Base-by-base conservation (phyloP, 2,797 vertebrate genomes). In the Hephaestus fuliginosus region DNA sequence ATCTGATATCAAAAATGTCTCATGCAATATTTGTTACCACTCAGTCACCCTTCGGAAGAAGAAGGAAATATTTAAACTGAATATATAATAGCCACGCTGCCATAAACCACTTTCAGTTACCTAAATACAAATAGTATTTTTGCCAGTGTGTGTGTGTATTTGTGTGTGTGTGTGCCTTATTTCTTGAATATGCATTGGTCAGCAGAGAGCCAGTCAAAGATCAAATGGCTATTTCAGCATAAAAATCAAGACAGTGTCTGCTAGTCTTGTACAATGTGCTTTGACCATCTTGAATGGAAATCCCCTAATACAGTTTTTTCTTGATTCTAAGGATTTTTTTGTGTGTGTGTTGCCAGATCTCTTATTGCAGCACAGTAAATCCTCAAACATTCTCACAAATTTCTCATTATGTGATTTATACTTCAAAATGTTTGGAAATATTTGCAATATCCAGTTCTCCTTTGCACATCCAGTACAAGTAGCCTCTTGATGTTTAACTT, bases 171-270 rank as follows among this genome's bases (percentile, higher is more conserved):
- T n/a, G 72, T 41, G 49, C 13, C 52, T 48, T 43, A 22, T 55
- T 61, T 43, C 52, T 73, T 65, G 9, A 66, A 48, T 53, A 57
- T 72, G 55, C 63, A 44, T 17, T 75, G 70, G 80, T 83, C 77
- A 84, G 78, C 53, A 80, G 55, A 56, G 36, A 46, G 72, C 58
- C 69, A 57, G 51, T 79, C 60, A 87, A 75, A 79, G 51, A 68
- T 81, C 57, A 74, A 41, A 58, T 39, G 12, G 53, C 18, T 57
- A 55, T 78, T 76, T 76, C n/a, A 82, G 71, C 60, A 68, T 85
- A 58, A 77, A 76, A 55, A 72, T 71, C 65, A 65, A 70, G 53
- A 69, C 52, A 51, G 46, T 43, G 62, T 15, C 0, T 67, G 44
- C n/a, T 81, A 65, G 48, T 55, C 22, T 67, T 69, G 6, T 7